Conservation (phyloP, 2,797 vertebrate species). For the Limosa lapponica region DNA sequence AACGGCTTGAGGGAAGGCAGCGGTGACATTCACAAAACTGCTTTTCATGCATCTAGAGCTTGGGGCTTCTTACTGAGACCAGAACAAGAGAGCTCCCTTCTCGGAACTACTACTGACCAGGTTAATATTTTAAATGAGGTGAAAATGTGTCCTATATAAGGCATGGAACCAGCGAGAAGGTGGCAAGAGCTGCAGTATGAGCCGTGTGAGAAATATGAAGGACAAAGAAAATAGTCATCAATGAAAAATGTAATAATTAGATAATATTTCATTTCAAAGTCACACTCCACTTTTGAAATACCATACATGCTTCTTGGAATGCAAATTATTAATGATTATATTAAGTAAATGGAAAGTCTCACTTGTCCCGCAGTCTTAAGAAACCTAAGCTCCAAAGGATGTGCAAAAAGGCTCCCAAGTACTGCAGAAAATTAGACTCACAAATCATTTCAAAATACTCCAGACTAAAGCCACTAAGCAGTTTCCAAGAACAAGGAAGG, state of each 20-base stretch:
- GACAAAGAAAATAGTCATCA: neutral
- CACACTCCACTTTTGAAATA: neutral
- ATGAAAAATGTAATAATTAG: neutral
- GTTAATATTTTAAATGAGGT: neutral
- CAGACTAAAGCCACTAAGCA: neutral
- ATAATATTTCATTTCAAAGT: neutral
- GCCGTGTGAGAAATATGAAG: neutral
- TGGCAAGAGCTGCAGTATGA: neutral
- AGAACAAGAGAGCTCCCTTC: neutral
- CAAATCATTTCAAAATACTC: neutral
- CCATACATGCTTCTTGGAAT: neutral
- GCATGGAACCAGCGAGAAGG: neutral
- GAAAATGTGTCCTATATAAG: neutral
- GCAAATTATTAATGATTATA: neutral
- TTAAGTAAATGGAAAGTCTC: neutral
- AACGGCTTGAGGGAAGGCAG: neutral
- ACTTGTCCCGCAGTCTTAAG: neutral
- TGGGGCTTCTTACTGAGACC: neutral
- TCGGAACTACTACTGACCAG: neutral
- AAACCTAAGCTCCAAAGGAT: neutral
- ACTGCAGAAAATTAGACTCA: neutral
- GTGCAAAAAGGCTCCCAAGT: neutral
- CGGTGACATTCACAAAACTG: neutral
- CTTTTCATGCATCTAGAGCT: neutral
- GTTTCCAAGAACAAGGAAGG: neutral